phyloP scores from a whole-genome alignment of 2,113 vertebrate species.

The Eretmochelys imbricata region DNA sequence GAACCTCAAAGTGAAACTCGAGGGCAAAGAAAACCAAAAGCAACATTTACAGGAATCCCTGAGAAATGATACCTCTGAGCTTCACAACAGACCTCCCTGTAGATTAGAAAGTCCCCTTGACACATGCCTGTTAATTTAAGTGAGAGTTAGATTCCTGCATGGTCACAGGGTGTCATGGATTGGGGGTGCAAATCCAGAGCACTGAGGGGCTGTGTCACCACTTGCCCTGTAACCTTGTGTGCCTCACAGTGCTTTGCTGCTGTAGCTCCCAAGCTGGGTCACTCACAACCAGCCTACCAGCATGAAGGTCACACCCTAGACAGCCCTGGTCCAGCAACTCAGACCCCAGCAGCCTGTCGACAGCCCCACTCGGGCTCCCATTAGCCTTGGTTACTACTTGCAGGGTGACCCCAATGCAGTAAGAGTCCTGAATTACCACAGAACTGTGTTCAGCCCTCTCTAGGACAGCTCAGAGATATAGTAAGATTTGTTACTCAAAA shows the following conservation, averaged over 20 bases:
- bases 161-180: background rate
- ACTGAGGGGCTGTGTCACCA: background rate
- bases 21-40: slow-evolving; percentile 24
- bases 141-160: background rate
- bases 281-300: background rate
- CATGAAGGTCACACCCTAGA: background rate
- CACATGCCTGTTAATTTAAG: background rate
- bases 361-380: background rate
- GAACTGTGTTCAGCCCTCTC: background rate
- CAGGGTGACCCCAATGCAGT: background rate
- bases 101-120: background rate
- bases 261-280: background rate
- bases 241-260: background rate
- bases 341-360: background rate
- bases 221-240: background rate
- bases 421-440: background rate
- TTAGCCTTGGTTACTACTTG: background rate
- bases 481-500: background rate
- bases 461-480: background rate
- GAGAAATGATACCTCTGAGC: background rate
- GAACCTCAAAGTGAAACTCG: slow-evolving; percentile 44
- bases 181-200: background rate
- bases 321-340: background rate
- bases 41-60: background rate
- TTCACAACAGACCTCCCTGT: slow-evolving; percentile 9